Evolutionary conservation across 2,113 vertebrate genomes (phyloP), one percentile per base, ranked within the genome.

Genomic region (Baryphthengus martii): DNA sequence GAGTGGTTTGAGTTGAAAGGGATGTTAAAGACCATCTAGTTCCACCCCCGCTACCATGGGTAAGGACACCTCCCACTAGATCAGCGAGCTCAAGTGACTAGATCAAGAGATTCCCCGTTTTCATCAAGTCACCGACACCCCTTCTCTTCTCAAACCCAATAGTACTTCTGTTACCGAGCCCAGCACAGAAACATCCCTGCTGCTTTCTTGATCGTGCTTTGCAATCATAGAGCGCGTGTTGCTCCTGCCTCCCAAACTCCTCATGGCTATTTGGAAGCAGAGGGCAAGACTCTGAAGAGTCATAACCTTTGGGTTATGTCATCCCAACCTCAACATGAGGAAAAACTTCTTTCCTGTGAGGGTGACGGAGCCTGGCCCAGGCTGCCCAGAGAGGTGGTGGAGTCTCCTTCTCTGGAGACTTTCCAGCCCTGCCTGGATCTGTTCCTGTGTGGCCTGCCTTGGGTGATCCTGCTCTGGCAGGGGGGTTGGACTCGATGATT

Each of bases 151-250:
- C 59, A 74, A 66, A 26, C 31, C 18, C 49, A 49, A 3, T 23
- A 20, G 40, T 15, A 3, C 12, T 50, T 19, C 49, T 62, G 13
- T 10, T 47, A 29, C 1, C 8, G 3, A 73, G 15, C 29, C 37
- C 40, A 15, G n/a, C 29, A 26, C 10, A 58, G 63, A 55, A 70
- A 29, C 40, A 21, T 13, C 31, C 35, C 61, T 31, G 23, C 44
- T 75, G 83, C 29, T 63, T 42, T 40, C 24, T 49, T 49, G 68
- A 24, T 17, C 2, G 0, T 5, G 23, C n/a, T 42, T 53, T 44
- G 4, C 9, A 33, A 7, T 6, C 17, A 17, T 6, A 37, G 70
- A 70, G 14, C 2, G 0, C 3, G 8, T 17, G 8, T 7, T 70
- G 20, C 25, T 79, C 37, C 78, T 78, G 14, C 42, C 26, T 78